These are phyloP conservation scores for Andrena camellia DNA, from an alignment of 2,888 invertebrate species.

Conservation along the genomic window DNA sequence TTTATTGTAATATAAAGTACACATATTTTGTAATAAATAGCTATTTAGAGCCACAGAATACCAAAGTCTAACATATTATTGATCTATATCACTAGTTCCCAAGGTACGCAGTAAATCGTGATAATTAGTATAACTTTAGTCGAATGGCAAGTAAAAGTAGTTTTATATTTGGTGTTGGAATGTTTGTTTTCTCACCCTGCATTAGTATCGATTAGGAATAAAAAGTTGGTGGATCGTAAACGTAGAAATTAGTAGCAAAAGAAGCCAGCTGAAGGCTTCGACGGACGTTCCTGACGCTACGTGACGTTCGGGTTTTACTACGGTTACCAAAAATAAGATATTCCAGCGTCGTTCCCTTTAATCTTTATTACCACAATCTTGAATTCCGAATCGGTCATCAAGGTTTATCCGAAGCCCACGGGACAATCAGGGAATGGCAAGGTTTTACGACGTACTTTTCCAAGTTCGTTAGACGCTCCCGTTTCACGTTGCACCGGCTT, in stretches of 20 bases:
- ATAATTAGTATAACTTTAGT: no score
- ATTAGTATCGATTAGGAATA: slow-evolving; percentile 8
- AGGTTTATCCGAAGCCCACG: slow-evolving; percentile 43
- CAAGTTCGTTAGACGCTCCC: slow-evolving; percentile 70
- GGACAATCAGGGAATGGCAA: slow-evolving; percentile 64
- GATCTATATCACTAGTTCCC: no score
- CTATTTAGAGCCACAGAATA: no score
- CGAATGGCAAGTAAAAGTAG: no score
- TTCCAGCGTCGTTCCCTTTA: slow-evolving; percentile 42
- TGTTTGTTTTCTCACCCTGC: not conserved
- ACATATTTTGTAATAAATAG: no score
- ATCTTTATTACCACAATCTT: slow-evolving; percentile 53
- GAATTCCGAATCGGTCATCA: slow-evolving; percentile 63
- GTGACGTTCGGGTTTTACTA: slow-evolving; percentile 31
- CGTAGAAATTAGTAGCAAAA: not conserved
- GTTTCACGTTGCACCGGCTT: slow-evolving; percentile 54
- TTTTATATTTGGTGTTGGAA: not conserved
- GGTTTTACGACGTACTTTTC: slow-evolving; percentile 68
- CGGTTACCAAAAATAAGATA: slow-evolving; percentile 36
- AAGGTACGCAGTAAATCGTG: no score
- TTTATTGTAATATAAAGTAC: no score
- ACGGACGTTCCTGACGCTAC: not conserved
- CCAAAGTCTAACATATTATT: no score
- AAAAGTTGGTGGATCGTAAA: not conserved
- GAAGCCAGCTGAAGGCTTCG: not conserved